phyloP scores from a whole-genome alignment of 2,797 vertebrate species.

The Propithecus deckenii region DNA sequence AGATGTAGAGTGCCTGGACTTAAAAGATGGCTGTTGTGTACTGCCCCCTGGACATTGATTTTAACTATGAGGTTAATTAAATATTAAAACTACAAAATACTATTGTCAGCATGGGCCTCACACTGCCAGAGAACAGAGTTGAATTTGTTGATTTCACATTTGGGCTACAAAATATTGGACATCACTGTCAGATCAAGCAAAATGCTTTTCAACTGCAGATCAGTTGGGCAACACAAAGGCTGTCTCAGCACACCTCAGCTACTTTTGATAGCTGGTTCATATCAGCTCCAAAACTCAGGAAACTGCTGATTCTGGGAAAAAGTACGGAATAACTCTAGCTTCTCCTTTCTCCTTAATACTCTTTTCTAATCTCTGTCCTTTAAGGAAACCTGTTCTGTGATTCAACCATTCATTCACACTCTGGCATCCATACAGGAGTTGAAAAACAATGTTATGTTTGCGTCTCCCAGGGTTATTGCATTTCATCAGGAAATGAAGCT shows the following conservation, averaged over 20 bases:
- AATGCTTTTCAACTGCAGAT: background rate
- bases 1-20: background rate
- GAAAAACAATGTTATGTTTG: background rate
- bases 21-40: background rate
- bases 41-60: background rate
- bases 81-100: background rate
- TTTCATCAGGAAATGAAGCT: background rate
- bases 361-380: background rate
- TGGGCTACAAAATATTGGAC: background rate
- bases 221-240: background rate
- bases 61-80: constrained; percentile 16
- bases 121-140: background rate
- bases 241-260: background rate
- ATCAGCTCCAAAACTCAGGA: background rate
- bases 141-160: background rate
- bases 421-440: background rate
- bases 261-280: background rate
- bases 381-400: background rate
- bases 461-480: background rate
- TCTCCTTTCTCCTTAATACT: background rate
- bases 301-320: background rate
- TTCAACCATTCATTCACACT: background rate
- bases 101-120: background rate
- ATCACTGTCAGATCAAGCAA: background rate
- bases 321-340: background rate